A percentile compares a stretch with the other conserved stretches of the same genome.
These are phyloP conservation scores for Xiphophorus couchianus DNA, from an alignment of 2,113 vertebrate species.

Conservation along the genomic window DNA sequence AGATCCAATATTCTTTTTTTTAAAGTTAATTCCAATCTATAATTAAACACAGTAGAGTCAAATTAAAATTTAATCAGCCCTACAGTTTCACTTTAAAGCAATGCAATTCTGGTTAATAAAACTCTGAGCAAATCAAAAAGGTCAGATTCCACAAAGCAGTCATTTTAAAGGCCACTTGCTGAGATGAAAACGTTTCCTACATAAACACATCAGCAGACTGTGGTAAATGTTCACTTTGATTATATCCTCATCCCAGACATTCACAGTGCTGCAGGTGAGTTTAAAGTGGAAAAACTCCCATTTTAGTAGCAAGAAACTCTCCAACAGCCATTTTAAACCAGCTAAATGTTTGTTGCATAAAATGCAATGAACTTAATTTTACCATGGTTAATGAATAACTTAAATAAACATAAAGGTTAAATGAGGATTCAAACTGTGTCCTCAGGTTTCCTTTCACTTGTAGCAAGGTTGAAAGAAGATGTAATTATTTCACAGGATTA, in stretches of 20 bases:
- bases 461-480: slow-evolving; percentile 20
- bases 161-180: neutral
- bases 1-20: neutral
- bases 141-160: too few relatives aligned
- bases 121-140: neutral
- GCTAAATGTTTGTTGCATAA: neutral
- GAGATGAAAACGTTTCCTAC: neutral
- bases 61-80: neutral
- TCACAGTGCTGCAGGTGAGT: neutral
- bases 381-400: neutral
- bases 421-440: neutral
- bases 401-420: neutral
- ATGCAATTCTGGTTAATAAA: neutral
- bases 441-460: slow-evolving; percentile 15
- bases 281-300: neutral
- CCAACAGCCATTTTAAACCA: neutral
- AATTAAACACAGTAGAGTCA: neutral
- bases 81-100: neutral
- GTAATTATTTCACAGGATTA: slow-evolving; percentile 61
- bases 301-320: neutral
- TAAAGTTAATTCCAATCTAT: neutral
- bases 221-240: neutral
- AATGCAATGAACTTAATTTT: neutral
- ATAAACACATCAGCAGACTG: neutral
- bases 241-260: neutral